Conservation (phyloP, 2,797 vertebrate species). For the Pteropus rufus region DNA sequence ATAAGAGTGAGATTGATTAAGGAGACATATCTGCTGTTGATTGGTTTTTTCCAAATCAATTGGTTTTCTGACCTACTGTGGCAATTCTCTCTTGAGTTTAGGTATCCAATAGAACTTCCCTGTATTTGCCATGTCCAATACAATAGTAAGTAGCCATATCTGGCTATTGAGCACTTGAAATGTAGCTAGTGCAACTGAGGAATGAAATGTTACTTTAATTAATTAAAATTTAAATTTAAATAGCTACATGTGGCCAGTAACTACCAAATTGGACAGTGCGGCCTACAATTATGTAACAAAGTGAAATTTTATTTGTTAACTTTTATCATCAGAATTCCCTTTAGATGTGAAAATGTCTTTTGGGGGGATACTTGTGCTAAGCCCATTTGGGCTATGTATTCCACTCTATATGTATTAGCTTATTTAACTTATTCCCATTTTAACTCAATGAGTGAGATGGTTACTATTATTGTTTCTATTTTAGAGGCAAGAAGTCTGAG, state of each 20-base stretch:
- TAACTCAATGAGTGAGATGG: background rate
- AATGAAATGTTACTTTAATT: background rate
- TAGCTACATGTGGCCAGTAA: background rate
- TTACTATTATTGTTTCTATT: background rate
- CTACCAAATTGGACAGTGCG: background rate
- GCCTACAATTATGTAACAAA: background rate
- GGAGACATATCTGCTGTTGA: background rate
- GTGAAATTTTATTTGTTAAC: background rate
- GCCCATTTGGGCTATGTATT: background rate
- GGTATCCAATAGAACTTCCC: background rate
- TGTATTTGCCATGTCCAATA: background rate
- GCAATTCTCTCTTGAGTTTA: background rate
- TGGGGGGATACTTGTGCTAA: background rate
- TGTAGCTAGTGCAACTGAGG: background rate
- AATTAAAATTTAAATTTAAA: background rate
- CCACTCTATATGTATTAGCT: background rate
- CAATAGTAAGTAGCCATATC: background rate
- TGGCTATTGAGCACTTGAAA: background rate
- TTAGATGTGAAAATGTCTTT: slow-evolving; percentile 21
- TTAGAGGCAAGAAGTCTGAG: background rate
- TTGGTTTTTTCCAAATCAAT: background rate
- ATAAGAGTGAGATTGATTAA: background rate
- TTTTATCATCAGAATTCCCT: background rate
- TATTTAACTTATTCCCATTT: background rate
- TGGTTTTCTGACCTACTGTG: background rate